Conservation (phyloP, 2,888 invertebrate species). For the Limnephilus rhombicus region DNA sequence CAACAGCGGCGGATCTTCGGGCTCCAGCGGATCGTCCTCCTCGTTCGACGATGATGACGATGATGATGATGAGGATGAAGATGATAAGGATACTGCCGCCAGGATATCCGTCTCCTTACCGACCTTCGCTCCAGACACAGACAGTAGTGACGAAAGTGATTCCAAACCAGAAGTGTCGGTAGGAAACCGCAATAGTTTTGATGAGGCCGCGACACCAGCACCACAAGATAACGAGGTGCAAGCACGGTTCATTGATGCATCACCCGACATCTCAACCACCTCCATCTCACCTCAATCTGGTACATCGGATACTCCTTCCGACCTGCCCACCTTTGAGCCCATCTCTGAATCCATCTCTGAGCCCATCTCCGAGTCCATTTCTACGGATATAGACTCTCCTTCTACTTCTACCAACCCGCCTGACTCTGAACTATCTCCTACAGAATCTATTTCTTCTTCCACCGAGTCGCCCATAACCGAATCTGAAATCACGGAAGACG, state of each 20-base stretch:
- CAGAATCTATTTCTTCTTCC: slow-evolving; percentile 38
- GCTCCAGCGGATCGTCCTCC: slow-evolving; percentile 75
- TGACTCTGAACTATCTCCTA: slow-evolving; percentile 52
- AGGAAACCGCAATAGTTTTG: slow-evolving; percentile 55
- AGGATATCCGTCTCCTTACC: slow-evolving; percentile 82
- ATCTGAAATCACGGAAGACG: slow-evolving; percentile 20
- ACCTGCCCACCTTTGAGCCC: slow-evolving; percentile 16
- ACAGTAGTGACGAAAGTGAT: slow-evolving; percentile 68
- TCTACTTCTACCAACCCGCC: slow-evolving; percentile 37
- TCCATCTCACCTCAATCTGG: slow-evolving; percentile 24
- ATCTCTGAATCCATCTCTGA: slow-evolving; percentile 26
- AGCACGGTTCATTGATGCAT: slow-evolving; percentile 60
- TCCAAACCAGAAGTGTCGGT: slow-evolving; percentile 50
- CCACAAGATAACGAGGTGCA: slow-evolving; percentile 62
- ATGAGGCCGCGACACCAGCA: slow-evolving; percentile 63
- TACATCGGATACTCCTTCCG: slow-evolving; percentile 8
- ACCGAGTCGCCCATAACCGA: slow-evolving; percentile 35
- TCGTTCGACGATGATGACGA: slow-evolving; percentile 79
- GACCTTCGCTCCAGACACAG: slow-evolving; percentile 83
- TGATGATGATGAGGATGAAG: slow-evolving; percentile 69
- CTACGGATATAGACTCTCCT: slow-evolving; percentile 44
- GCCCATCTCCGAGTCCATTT: slow-evolving; percentile 35
- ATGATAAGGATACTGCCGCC: slow-evolving; percentile 70
- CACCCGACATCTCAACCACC: slow-evolving; percentile 35
- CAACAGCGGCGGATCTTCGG: slow-evolving; percentile 71